phyloP scores from a whole-genome alignment of 2,113 vertebrate genomes.

The Planiliza haematocheilus region DNA sequence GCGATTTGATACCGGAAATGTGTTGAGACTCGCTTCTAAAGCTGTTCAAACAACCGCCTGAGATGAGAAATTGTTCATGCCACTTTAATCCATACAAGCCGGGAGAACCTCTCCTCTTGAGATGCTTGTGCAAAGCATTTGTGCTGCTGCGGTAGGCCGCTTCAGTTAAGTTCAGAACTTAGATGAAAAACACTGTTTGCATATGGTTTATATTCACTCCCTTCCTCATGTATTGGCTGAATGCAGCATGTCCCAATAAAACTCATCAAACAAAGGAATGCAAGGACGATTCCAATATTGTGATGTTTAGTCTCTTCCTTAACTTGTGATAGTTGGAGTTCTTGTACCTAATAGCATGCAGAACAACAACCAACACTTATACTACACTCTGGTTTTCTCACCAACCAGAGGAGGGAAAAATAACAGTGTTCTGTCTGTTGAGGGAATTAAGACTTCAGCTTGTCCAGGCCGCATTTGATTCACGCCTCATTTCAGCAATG shows the following conservation, averaged over 20 bases:
- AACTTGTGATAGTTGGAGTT: not conserved
- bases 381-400: conserved; percentile 9
- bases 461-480: conserved; percentile 4
- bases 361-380: not conserved
- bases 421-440: not conserved
- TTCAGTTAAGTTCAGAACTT: no score
- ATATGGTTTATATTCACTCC: not conserved
- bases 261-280: not conserved
- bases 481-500: conserved; percentile 27
- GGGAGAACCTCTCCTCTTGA: no score
- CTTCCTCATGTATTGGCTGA: not conserved
- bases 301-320: no score
- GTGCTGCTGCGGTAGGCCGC: no score
- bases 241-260: not conserved
- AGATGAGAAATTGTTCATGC: not conserved
- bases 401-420: conserved; percentile 11
- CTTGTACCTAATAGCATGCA: conserved; percentile 3
- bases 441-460: not conserved
- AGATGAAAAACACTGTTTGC: no score
- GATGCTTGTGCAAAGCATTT: no score
- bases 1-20: not conserved
- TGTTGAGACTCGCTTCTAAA: not conserved
- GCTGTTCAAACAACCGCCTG: not conserved
- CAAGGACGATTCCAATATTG: no score
- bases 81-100: not conserved